Percentiles rank a stretch among this genome's conserved stretches.
These are phyloP conservation scores for Dolichomitus sp. DNA, from an alignment of 2,888 invertebrate genomes.

Conservation along the genomic window DNA sequence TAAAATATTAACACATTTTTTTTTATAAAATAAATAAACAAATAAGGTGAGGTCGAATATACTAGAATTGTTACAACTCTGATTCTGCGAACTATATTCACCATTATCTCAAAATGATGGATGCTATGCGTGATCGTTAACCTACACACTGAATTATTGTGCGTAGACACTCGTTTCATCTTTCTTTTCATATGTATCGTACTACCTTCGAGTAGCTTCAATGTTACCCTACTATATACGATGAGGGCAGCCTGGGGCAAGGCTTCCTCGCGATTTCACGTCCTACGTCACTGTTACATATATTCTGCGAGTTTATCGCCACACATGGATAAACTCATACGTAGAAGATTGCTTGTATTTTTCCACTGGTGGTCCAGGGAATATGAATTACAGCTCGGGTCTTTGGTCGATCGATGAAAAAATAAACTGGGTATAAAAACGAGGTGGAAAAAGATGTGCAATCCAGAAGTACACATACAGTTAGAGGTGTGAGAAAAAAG, in stretches of 20 bases:
- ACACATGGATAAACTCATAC: not conserved
- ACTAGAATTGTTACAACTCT: too few relatives aligned
- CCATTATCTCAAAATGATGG: slow-evolving; percentile 34
- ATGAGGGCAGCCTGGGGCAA: not conserved
- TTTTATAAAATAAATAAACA: too few relatives aligned
- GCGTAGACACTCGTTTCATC: not conserved
- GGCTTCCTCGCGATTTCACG: not conserved
- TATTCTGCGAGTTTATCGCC: not conserved
- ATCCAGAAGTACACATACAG: slow-evolving; percentile 24
- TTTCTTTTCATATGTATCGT: slow-evolving; percentile 27
- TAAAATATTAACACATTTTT: too few relatives aligned
- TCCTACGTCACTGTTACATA: not conserved
- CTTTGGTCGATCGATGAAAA: slow-evolving; percentile 22
- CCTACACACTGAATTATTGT: slow-evolving; percentile 44
- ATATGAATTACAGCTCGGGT: slow-evolving; percentile 36
- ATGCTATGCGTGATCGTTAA: not conserved
- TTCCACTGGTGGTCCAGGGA: slow-evolving; percentile 29
- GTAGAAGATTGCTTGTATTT: slow-evolving; percentile 21
- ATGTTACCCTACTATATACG: not conserved
- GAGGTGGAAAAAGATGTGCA: slow-evolving; percentile 38
- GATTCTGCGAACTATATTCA: slow-evolving; percentile 4
- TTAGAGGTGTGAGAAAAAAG: not conserved
- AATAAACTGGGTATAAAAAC: slow-evolving; percentile 23
- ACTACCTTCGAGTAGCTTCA: slow-evolving; percentile 7
- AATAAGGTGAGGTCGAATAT: too few relatives aligned